These are phyloP conservation scores for Ornithorhynchus anatinus DNA, from an alignment of 2,113 vertebrate species.

Conservation along the genomic window DNA sequence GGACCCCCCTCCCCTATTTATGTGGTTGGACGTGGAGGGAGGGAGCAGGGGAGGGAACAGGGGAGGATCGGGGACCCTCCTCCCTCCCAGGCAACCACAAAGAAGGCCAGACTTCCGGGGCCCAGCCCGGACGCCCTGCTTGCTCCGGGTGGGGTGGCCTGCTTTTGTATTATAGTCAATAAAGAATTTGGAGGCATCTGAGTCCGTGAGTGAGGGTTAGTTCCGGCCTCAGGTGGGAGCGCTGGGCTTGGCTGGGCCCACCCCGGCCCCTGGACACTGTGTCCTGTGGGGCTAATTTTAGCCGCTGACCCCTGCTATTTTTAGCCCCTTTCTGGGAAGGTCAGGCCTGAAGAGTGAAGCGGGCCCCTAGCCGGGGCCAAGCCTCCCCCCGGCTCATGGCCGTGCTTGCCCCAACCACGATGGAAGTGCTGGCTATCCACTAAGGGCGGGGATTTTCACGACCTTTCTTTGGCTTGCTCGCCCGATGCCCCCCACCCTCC, in stretches of 20 bases:
- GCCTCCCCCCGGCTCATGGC: background rate
- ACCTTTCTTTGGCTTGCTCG: too few relatives aligned
- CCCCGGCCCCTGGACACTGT: accelerated
- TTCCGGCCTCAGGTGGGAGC: background rate
- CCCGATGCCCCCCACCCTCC: too few relatives aligned
- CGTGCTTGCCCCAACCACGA: background rate
- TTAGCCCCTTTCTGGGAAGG: background rate
- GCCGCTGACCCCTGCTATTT: background rate
- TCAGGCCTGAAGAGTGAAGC: accelerated
- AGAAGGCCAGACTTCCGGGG: background rate
- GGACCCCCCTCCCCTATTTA: constrained; percentile 58
- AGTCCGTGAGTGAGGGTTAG: background rate
- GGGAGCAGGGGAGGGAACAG: too few relatives aligned
- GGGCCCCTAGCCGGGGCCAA: background rate
- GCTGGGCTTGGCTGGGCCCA: background rate
- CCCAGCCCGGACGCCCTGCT: background rate
- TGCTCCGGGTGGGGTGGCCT: background rate
- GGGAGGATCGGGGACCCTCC: background rate
- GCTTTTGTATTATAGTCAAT: too few relatives aligned
- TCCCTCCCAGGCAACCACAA: background rate
- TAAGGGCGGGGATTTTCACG: too few relatives aligned
- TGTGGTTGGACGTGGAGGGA: constrained; percentile 35
- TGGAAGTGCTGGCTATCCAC: accelerated
- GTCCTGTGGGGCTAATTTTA: accelerated
- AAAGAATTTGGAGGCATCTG: too few relatives aligned